Conservation (phyloP, 2,113 vertebrate genomes). For the Apaloderma vittatum region DNA sequence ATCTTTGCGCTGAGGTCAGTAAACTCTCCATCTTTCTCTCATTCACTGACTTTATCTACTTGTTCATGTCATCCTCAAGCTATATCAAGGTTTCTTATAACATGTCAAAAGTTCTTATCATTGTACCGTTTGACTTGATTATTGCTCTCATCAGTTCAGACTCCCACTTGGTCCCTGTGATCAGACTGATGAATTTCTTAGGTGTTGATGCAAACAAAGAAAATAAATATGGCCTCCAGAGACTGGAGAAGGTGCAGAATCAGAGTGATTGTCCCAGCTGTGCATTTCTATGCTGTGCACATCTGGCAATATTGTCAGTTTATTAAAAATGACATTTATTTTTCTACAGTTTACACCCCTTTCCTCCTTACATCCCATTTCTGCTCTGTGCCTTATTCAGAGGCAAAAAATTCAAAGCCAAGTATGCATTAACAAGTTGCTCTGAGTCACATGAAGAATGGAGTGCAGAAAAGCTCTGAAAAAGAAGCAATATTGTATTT, state of each 20-base stretch:
- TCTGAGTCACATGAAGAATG: background rate
- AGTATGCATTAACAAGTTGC: background rate
- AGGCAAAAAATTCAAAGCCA: background rate
- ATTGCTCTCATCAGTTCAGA: background rate
- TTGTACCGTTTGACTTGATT: background rate
- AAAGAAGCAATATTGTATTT: background rate
- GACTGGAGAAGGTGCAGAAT: background rate
- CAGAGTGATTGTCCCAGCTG: background rate
- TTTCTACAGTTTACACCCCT: background rate
- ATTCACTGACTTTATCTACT: background rate
- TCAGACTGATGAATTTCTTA: background rate
- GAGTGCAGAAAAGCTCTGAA: background rate
- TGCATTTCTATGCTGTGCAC: background rate
- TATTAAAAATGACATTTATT: background rate
- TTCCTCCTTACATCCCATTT: background rate
- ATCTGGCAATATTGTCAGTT: background rate
- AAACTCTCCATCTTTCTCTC: background rate
- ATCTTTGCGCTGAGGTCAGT: background rate
- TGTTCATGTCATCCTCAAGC: background rate
- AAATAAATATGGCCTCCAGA: background rate
- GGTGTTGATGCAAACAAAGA: accelerated
- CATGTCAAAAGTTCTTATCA: background rate
- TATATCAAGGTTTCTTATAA: background rate
- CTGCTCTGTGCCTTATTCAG: background rate
- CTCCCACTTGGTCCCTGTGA: background rate